Evolutionary conservation across 1,140 invertebrate genomes (phyloP).

Genomic region (Kradibia gibbosae): DNA sequence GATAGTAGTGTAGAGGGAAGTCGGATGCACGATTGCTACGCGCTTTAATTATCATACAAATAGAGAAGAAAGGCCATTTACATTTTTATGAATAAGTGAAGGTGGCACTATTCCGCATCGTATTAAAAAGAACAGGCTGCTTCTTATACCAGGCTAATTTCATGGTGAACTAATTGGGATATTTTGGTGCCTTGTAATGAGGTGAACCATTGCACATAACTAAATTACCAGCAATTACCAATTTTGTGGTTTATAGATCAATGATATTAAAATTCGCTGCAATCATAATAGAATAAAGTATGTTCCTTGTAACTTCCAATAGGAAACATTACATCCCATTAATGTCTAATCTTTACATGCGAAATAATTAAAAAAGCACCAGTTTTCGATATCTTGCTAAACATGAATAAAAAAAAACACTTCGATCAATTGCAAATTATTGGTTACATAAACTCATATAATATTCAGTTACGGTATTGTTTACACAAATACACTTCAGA

Average conservation of each 20-base stretch:
- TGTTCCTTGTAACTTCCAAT: slow-evolving; percentile 1
- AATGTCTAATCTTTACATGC: not conserved
- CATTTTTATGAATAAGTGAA: slow-evolving; percentile 37
- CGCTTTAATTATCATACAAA: slow-evolving; percentile 45
- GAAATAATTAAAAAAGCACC: not conserved
- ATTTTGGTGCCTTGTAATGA: slow-evolving; percentile 13
- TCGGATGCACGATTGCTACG: not conserved
- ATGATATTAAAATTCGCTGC: not conserved
- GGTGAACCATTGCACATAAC: not conserved
- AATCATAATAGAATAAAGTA: slow-evolving; percentile 7
- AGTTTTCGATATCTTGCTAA: not conserved
- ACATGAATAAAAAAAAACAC: not conserved
- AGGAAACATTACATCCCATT: not conserved
- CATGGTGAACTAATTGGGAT: slow-evolving; percentile 34
- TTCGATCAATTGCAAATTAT: not conserved
- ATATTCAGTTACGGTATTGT: too few species aligned
- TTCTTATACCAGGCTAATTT: slow-evolving; percentile 15
- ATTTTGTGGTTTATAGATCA: slow-evolving; percentile 4
- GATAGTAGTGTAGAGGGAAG: not conserved
- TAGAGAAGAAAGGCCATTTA: slow-evolving; percentile 19
- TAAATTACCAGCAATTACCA: not conserved
- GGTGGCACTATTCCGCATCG: not conserved
- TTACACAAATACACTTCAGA: too few species aligned
- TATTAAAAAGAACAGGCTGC: not conserved
- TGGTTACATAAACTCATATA: not conserved